A percentile compares a stretch with the other conserved stretches of the same genome.
These are phyloP conservation scores for Dysmachus trigonus DNA, from an alignment of 2,888 invertebrate species.

Conservation along the genomic window DNA sequence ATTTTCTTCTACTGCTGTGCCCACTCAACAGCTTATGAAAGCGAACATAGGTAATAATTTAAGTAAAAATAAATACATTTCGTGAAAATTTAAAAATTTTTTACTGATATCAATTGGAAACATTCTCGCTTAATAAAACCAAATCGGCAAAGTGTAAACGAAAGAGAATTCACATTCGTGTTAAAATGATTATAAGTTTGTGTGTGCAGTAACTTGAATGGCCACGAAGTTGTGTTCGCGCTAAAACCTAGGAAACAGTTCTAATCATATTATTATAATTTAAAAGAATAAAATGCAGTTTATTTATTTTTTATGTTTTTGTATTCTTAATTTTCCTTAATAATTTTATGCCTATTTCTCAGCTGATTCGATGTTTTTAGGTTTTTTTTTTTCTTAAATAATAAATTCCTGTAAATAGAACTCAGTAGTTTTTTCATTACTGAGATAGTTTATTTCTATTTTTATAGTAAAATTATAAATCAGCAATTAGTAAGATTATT, in stretches of 20 bases:
- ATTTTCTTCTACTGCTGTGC: neutral
- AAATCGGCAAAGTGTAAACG: neutral
- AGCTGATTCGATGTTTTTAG: neutral
- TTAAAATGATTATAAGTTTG: neutral
- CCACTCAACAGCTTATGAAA: neutral
- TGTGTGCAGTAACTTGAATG: slow-evolving; percentile 1
- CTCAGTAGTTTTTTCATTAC: no score
- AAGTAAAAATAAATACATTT: neutral
- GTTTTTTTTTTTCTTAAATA: no score
- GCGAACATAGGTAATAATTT: neutral
- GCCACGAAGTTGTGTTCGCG: slow-evolving; percentile 31
- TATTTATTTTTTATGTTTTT: slow-evolving; percentile 19
- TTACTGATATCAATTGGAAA: neutral
- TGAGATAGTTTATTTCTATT: no score
- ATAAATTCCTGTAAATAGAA: no score
- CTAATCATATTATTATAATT: slow-evolving; percentile 33
- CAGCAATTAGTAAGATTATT: no score
- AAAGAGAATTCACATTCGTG: neutral
- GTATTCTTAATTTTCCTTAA: neutral
- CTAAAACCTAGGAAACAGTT: slow-evolving; percentile 25
- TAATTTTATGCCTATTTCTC: neutral
- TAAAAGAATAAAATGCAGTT: slow-evolving; percentile 23
- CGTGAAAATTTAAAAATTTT: neutral
- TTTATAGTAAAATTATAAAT: no score
- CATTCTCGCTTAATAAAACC: neutral